A percentile compares a stretch with the other conserved stretches of the same genome.
Conservation (phyloP, 2,888 invertebrate species). For the Drosophila vallismaia region DNA sequence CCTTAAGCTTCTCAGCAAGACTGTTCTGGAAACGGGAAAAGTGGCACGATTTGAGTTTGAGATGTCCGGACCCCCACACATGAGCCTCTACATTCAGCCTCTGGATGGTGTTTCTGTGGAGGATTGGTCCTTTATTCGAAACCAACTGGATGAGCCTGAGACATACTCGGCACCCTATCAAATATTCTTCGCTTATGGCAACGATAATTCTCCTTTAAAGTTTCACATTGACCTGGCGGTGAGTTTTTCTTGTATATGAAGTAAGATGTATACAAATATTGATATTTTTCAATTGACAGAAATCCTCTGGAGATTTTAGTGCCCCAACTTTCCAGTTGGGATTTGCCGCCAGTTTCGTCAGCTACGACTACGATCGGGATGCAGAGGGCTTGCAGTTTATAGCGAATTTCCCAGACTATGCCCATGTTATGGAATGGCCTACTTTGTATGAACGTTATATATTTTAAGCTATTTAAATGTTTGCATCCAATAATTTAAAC, state of each 20-base stretch:
- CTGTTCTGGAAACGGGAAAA: constrained; percentile 31
- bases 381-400: constrained; percentile 83
- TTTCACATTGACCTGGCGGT: constrained; percentile 76
- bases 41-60: constrained; percentile 72
- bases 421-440: constrained; percentile 85
- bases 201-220: constrained; percentile 66
- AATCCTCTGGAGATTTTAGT: constrained; percentile 52
- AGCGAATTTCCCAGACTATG: constrained; percentile 85
- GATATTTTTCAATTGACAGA: constrained; percentile 17
- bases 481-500: constrained; percentile 13
- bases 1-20: constrained; percentile 55
- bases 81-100: constrained; percentile 78
- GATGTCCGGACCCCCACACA: constrained; percentile 76
- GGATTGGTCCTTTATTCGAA: constrained; percentile 78
- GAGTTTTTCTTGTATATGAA: neutral
- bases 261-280: neutral
- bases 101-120: constrained; percentile 59
- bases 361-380: constrained; percentile 84
- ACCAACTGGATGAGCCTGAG: constrained; percentile 62
- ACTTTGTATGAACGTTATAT: constrained; percentile 84
- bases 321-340: constrained; percentile 83
- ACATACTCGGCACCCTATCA: constrained; percentile 75
- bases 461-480: constrained; percentile 54
- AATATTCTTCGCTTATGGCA: constrained; percentile 76
- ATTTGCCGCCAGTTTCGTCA: constrained; percentile 84